Conservation (phyloP, 2,797 vertebrate species). For the Pangasius mekongensis region DNA sequence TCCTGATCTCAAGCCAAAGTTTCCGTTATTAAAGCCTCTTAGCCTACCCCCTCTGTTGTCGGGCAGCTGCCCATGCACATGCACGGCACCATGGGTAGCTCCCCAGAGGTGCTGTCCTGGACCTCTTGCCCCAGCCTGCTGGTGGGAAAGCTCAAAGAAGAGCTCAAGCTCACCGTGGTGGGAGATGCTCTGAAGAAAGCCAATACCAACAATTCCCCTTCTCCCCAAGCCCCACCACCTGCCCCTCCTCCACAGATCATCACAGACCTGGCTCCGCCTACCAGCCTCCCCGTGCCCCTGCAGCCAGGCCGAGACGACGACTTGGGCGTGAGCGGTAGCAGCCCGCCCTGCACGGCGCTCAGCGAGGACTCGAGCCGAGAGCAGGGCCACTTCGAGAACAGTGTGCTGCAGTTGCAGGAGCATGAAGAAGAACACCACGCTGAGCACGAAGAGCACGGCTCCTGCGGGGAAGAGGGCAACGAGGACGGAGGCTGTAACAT, state of each 20-base stretch:
- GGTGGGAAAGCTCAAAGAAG: slow-evolving; percentile 86
- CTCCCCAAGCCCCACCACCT: slow-evolving; percentile 63
- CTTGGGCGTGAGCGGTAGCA: slow-evolving; percentile 69
- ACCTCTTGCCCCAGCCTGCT: slow-evolving; percentile 87
- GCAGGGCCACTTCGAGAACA: slow-evolving; percentile 92
- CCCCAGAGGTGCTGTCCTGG: slow-evolving; percentile 92
- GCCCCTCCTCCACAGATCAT: slow-evolving; percentile 74
- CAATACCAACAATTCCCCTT: slow-evolving; percentile 62
- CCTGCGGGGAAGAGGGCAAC: slow-evolving; percentile 76
- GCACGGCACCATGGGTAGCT: slow-evolving; percentile 92
- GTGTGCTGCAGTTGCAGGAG: slow-evolving; percentile 92
- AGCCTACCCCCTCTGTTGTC: slow-evolving; percentile 43
- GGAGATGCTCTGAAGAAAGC: slow-evolving; percentile 78
- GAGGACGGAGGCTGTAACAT: slow-evolving; percentile 70
- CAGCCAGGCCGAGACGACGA: slow-evolving; percentile 80
- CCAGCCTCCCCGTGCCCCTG: slow-evolving; percentile 68
- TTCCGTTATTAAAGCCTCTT: slow-evolving; percentile 58
- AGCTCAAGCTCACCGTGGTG: slow-evolving; percentile 78
- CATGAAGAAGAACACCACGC: slow-evolving; percentile 65
- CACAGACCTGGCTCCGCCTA: slow-evolving; percentile 75
- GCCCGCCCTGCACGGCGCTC: slow-evolving; percentile 81
- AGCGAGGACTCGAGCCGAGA: slow-evolving; percentile 90
- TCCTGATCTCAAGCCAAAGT: slow-evolving; percentile 59
- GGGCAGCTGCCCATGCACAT: slow-evolving; percentile 80
- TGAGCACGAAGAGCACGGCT: slow-evolving; percentile 75